These are phyloP conservation scores for Enteromius afrohamiltoni DNA, from an alignment of 2,797 vertebrate genomes.

Conservation along the genomic window DNA sequence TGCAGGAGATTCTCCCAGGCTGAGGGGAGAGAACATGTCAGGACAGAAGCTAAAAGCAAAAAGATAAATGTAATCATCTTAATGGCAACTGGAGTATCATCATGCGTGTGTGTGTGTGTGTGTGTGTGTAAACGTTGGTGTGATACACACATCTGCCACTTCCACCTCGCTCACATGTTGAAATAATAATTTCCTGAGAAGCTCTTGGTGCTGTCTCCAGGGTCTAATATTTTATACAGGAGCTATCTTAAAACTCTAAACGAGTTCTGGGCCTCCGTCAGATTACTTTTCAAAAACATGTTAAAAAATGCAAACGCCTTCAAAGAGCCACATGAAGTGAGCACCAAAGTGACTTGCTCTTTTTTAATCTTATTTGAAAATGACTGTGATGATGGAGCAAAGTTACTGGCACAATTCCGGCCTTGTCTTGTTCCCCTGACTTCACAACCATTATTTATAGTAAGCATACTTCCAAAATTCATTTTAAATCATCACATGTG, in stretches of 20 bases:
- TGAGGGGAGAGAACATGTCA: conserved; percentile 62
- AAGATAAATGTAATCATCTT: conserved; percentile 69
- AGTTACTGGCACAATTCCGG: conserved; percentile 28
- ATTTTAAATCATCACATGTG: background rate
- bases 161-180: conserved; percentile 53
- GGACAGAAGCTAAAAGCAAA: conserved; percentile 67
- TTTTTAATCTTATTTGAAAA: conserved; percentile 23
- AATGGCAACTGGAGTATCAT: conserved; percentile 55
- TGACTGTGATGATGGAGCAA: conserved; percentile 18
- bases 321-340: conserved; percentile 66
- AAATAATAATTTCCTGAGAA: conserved; percentile 59
- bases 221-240: conserved; percentile 72
- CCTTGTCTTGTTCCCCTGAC: background rate
- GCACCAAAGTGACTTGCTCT: conserved; percentile 60
- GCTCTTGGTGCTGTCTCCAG: conserved; percentile 55
- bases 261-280: conserved; percentile 62
- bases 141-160: conserved; percentile 43
- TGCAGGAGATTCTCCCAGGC: conserved; percentile 65
- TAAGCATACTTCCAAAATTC: background rate
- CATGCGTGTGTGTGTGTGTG: conserved; percentile 8
- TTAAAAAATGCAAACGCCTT: conserved; percentile 79
- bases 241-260: conserved; percentile 66
- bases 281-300: conserved; percentile 67
- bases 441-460: conserved; percentile 5
- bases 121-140: conserved; percentile 29